Evolutionary conservation across 2,113 vertebrate species (phyloP), one percentile per base, ranked within the genome.

Genomic region (Serilophus lunatus): DNA sequence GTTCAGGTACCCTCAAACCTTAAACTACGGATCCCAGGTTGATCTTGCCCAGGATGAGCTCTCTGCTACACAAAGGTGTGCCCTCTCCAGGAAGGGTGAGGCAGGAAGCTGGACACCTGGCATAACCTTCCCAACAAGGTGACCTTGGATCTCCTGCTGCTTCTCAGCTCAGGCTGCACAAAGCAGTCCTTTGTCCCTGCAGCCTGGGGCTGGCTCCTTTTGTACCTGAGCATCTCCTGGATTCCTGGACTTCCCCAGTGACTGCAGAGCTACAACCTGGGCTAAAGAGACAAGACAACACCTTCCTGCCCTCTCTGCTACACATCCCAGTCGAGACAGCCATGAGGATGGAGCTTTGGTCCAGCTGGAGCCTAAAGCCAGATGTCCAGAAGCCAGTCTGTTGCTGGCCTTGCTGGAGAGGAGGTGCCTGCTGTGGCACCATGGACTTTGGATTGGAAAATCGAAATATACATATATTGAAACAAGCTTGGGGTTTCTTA

Each of bases 301-400:
- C 35, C 38, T 61, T 92, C 47, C 66, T 82, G 47, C 31, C 81
- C 31, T 75, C 59, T 61, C 84, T 83, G 64, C 68, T 61, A 74
- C n/a, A 19, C 9, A 5, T 49, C 59, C 64, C 4, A 1, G 56
- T 63, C 0, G 2, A 95, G 61, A 65, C 64, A 94, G 70, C 59
- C 77, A 38, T 2, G 38, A 82, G 29, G 29, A 95, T 20, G 68
- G 79, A 71, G 79, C 82, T 97, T 92, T 85, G 86, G 91, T 86
- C 83, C 86, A 87, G 71, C 75, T 90, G 93, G 70, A 92, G 65
- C 88, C 66, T 75, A 79, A 93, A 94, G 80, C 65, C 75, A 82
- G 44, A 65, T 65, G 61, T 82, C 93, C 81, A 79, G 66, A 82
- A 91, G 51, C 40, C 76, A 81, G 45, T 64, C 61, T 70, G 50